Evolutionary conservation across 1,140 invertebrate species (phyloP).

Genomic region (Penaeus chinensis): DNA sequence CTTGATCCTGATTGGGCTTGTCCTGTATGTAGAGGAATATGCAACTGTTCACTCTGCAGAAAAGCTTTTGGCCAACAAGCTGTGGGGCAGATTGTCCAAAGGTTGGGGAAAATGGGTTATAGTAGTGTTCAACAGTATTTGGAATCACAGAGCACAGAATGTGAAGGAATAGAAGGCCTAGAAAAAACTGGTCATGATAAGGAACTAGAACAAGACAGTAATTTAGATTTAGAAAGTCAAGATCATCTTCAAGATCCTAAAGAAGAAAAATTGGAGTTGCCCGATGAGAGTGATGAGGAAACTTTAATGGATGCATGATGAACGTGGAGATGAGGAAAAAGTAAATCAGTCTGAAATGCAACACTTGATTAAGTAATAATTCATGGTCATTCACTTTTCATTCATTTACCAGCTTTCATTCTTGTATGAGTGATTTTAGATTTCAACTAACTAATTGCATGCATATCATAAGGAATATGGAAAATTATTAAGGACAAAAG

Average conservation of each 20-base stretch:
- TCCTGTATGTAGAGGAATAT: slow-evolving; percentile 62
- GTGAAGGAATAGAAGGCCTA: background rate
- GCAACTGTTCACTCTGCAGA: slow-evolving; percentile 63
- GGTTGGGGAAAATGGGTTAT: slow-evolving; percentile 49
- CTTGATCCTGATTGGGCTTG: slow-evolving; percentile 61
- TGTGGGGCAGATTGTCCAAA: slow-evolving; percentile 45
- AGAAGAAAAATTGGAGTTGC: slow-evolving; percentile 27
- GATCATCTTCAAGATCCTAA: background rate
- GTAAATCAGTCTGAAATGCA: background rate
- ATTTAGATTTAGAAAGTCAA: background rate
- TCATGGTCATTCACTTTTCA: too few species aligned
- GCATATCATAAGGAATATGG: too few species aligned
- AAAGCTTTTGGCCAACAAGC: slow-evolving; percentile 58
- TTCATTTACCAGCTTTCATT: too few species aligned
- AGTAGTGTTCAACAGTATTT: slow-evolving; percentile 47
- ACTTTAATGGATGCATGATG: slow-evolving; percentile 40
- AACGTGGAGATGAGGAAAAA: background rate
- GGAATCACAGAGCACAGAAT: slow-evolving; percentile 12
- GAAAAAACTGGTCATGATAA: background rate
- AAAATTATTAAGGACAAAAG: too few species aligned
- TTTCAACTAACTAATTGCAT: too few species aligned
- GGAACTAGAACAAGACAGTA: slow-evolving; percentile 3
- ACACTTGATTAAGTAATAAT: background rate
- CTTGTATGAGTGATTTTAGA: too few species aligned
- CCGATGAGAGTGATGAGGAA: slow-evolving; percentile 33